Base-by-base conservation (phyloP, 2,113 vertebrate genomes). In the Scomber scombrus region DNA sequence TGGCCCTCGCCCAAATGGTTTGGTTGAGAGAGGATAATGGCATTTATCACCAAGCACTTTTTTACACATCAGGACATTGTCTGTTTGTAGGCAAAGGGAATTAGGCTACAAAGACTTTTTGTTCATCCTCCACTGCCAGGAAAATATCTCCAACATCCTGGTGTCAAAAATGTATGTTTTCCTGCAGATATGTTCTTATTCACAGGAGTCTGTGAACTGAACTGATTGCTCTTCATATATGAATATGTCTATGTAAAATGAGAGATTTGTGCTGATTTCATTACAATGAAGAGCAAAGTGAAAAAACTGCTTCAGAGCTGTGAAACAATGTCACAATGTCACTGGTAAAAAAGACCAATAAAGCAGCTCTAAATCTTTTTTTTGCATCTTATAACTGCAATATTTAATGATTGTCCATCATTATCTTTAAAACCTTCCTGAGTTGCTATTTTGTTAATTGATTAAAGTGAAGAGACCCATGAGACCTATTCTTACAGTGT, bases 211-310 rank as follows among this genome's bases (percentile, higher is more conserved):
- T 79, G 45, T 18, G 26, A 75, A 26, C 23, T 26, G 71, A 46
- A 75, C 40, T 43, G 15, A 60, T 11, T 5, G 7, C 0, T 23
- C 29, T 34, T 63, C 49, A 50, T 6, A 23, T 58, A 66, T 70
- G 31, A 58, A 52, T 56, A 60, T 21, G 73, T 47, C 29, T 49
- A 19, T 67, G 26, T n/a, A 64, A 68, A 60, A 63, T 4, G 8
- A 14, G 51, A n/a, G 13, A 16, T 54, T n/a, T 68, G 31, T 43
- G 79, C 69, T 49, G 55, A 74, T 73, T 58, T 77, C 29, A 47
- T 19, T 9, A n/a, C 10, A 40, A 34, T 1, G 19, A 70, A 11
- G 12, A 34, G 43, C 43, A 19, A 5, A 18, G 16, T 21, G 12
- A 8, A 56, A 69, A 55, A 63, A 51, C 63, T 23, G 57, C 51